phyloP scores from a whole-genome alignment of 2,113 vertebrate species.

The Ailuropoda melanoleuca region DNA sequence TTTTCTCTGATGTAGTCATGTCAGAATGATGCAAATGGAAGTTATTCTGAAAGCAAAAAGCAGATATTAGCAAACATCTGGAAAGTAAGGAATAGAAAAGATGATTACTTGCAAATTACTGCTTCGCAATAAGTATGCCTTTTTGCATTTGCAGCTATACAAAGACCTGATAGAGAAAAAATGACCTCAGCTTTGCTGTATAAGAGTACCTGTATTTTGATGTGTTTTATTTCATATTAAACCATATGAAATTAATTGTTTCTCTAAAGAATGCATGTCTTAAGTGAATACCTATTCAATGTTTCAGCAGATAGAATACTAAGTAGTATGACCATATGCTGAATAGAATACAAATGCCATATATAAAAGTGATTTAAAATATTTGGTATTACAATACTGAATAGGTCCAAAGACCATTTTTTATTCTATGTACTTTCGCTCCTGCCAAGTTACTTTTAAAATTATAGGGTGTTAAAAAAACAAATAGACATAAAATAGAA shows the following conservation, averaged over 20 bases:
- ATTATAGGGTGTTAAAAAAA: conserved; percentile 51
- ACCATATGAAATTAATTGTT: not conserved
- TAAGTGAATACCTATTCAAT: not conserved
- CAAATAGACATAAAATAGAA: conserved; percentile 51
- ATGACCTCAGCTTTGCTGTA: not conserved
- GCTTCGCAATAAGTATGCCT: not conserved
- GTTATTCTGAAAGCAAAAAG: not conserved
- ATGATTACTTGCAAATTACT: not conserved
- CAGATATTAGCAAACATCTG: not conserved
- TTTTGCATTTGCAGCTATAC: not conserved
- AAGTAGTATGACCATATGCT: not conserved
- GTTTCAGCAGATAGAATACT: not conserved
- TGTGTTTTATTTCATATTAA: not conserved
- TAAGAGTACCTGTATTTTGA: not conserved
- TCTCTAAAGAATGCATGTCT: not conserved
- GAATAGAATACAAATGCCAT: not conserved
- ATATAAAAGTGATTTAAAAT: conserved; percentile 53
- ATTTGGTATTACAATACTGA: not conserved
- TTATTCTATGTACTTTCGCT: not conserved
- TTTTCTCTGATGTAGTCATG: not conserved
- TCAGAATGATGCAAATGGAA: not conserved
- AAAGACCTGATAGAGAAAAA: not conserved
- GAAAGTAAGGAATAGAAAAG: not conserved
- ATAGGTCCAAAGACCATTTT: not conserved
- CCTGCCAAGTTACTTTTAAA: conserved; percentile 50